phyloP scores from a whole-genome alignment of 1,140 invertebrate species.

The Ptiloglossa arizonensis region DNA sequence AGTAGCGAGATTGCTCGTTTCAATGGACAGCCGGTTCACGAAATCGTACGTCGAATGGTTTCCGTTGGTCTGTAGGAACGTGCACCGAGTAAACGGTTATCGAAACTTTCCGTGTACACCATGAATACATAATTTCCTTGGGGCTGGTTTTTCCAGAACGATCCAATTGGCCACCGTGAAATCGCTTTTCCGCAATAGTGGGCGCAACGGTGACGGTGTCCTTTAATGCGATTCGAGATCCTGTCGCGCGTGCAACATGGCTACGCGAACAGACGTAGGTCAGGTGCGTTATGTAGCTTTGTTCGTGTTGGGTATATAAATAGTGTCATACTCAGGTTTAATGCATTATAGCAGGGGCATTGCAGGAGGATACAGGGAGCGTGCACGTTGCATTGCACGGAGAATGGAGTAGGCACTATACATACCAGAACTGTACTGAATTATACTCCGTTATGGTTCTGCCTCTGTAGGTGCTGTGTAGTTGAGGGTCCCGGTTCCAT shows the following conservation, averaged over 20 bases:
- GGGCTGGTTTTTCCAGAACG: not conserved
- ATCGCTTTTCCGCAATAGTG: not conserved
- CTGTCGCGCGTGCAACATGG: slow-evolving; percentile 36
- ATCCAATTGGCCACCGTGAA: not conserved
- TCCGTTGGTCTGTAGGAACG: not conserved
- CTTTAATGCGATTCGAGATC: slow-evolving; percentile 65
- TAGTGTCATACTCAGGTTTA: slow-evolving; percentile 68
- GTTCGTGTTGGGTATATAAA: slow-evolving; percentile 54
- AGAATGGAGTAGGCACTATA: slow-evolving; percentile 72
- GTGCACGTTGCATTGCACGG: slow-evolving; percentile 65
- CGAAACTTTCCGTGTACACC: not conserved
- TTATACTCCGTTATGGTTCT: slow-evolving; percentile 78
- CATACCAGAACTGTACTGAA: slow-evolving; percentile 76
- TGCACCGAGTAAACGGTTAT: not conserved
- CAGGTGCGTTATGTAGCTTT: slow-evolving; percentile 61
- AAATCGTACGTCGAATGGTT: no score
- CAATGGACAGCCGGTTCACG: no score
- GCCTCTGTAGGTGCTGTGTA: slow-evolving; percentile 70
- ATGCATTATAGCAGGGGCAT: slow-evolving; percentile 68
- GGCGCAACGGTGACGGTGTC: not conserved
- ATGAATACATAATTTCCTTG: not conserved
- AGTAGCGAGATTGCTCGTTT: no score
- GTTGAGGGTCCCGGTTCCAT: slow-evolving; percentile 66
- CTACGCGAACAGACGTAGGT: slow-evolving; percentile 13
- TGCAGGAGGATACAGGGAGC: slow-evolving; percentile 66